Base-by-base conservation (phyloP, 1,140 invertebrate genomes). In the Scaptomyza pallida region DNA sequence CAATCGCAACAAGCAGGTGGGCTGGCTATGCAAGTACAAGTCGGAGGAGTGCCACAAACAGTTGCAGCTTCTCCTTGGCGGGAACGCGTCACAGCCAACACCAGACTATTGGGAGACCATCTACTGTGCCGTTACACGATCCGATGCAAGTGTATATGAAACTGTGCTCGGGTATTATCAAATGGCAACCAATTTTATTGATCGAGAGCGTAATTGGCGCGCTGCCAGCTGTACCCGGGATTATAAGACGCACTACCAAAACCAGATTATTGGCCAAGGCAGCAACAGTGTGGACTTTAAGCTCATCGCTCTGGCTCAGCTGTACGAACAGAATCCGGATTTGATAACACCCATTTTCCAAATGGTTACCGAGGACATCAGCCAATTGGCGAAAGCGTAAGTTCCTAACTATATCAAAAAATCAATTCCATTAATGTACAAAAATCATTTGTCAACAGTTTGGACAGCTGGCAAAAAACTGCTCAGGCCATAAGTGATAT, bases 71-170 rank as follows among this genome's bases (percentile, higher is more conserved):
- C 15, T 19, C 63, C 89, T 77, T 9, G 13, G 35, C 2, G 37
- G 5, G 0, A 9, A 47, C 0, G 4, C 3, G 0, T 57, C 52
- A 6, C 70, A 56, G 8, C 77, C 93, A 15, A 80, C 92, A 2
- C 88, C 92, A 13, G 93, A 94, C 63, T 91, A 93, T 82, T 92
- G 93, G 6, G 92, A 92, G 44, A 93, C 93, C 63, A 93, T 93
- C 2, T 94, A 94, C 79, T 94, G 94, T 75, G 91, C 75, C 33
- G 93, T 92, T 26, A 72, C 93, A 0, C 74, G 92, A 8, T 68
- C 92, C 6, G 92, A 92, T 2, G n/a, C n/a, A n/a, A n/a, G n/a
- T n/a, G 72, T 48, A 12, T 86, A 78, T 41, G 8, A 21, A 5
- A 26, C 1, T 2, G 35, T 71, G 4, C 3, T 71, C 40, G 13